Evolutionary conservation across 2,113 vertebrate species (phyloP).

Genomic region (Cephalopterus ornatus): DNA sequence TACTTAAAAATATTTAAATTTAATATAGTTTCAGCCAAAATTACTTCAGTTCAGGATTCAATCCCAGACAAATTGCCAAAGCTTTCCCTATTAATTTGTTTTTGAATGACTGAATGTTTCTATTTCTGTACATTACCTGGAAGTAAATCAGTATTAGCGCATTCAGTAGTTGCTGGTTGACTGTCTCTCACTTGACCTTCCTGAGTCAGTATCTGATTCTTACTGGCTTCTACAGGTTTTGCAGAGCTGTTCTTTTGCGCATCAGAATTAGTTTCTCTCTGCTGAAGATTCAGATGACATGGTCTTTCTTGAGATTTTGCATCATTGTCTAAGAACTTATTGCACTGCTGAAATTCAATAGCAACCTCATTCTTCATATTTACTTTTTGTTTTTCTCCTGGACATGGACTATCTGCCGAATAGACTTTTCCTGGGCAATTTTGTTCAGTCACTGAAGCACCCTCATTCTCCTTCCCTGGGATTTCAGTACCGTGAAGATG

Average conservation of each 20-base stretch:
- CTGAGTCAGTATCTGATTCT: conserved; percentile 84
- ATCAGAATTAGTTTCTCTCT: conserved; percentile 79
- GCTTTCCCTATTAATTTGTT: conserved; percentile 55
- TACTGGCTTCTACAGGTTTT: conserved; percentile 77
- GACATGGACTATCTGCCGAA: background rate
- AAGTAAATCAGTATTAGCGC: conserved; percentile 85
- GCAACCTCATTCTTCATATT: background rate
- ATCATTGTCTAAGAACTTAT: conserved; percentile 72
- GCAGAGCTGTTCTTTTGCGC: conserved; percentile 74
- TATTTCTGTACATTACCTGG: conserved; percentile 98
- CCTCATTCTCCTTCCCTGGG: conserved; percentile 19
- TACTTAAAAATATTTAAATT: conserved; percentile 61
- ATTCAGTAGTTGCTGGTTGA: conserved; percentile 77
- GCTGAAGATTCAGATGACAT: conserved; percentile 88
- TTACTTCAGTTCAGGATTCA: conserved; percentile 67
- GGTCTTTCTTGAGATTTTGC: conserved; percentile 89
- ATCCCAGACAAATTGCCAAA: conserved; percentile 58
- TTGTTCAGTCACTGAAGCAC: conserved; percentile 22
- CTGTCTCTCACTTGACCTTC: conserved; percentile 83
- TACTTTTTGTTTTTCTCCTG: conserved; percentile 35
- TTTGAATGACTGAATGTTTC: conserved; percentile 69
- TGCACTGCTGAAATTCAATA: conserved; percentile 49
- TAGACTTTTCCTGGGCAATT: background rate
- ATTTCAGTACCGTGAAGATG: background rate
- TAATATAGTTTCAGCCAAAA: conserved; percentile 52